These are phyloP conservation scores for Bombus vancouverensis DNA, from an alignment of 1,140 invertebrate genomes.

Conservation along the genomic window DNA sequence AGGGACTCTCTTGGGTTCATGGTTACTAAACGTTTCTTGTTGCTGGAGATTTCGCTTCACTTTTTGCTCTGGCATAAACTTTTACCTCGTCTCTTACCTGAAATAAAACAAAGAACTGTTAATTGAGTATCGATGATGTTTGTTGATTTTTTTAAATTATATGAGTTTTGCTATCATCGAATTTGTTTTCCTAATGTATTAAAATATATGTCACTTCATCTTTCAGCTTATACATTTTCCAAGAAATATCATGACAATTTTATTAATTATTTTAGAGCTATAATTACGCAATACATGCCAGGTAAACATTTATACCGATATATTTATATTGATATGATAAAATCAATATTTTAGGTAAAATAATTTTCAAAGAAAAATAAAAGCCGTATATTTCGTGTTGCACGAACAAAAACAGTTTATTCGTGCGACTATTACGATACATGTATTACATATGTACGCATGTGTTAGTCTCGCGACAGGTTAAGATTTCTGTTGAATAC, in stretches of 20 bases:
- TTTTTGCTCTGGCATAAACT: background rate
- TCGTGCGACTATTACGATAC: background rate
- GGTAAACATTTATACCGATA: background rate
- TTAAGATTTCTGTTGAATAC: background rate
- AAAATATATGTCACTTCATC: background rate
- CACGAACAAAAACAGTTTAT: background rate
- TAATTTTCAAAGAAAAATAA: background rate
- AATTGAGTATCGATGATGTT: too few relatives aligned
- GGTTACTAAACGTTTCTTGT: background rate
- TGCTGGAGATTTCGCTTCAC: conserved; percentile 65
- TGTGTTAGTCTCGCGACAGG: background rate
- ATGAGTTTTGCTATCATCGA: background rate
- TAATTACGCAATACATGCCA: background rate
- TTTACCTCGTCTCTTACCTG: conserved; percentile 59
- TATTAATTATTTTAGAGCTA: background rate
- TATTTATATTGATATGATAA: background rate
- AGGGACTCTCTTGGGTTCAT: background rate
- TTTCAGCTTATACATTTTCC: background rate
- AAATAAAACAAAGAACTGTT: conserved; percentile 42
- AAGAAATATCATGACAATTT: background rate
- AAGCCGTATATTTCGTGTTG: background rate
- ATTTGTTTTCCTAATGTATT: background rate
- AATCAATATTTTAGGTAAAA: background rate
- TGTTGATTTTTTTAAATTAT: background rate
- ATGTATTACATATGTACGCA: background rate